These are phyloP conservation scores for Hipposideros armiger DNA, from an alignment of 2,113 vertebrate genomes.

Conservation along the genomic window DNA sequence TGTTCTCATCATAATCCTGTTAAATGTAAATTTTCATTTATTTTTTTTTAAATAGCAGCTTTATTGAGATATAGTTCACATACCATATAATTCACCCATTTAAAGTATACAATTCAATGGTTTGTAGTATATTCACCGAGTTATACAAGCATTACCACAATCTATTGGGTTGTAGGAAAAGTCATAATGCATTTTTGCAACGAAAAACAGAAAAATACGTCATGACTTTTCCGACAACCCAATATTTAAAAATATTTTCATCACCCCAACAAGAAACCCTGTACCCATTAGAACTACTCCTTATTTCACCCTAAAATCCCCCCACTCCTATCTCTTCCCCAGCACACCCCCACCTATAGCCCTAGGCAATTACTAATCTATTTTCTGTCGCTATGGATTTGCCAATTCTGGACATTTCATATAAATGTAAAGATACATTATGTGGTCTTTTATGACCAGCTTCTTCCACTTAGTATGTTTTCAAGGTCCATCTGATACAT, in stretches of 20 bases:
- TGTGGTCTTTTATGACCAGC: background rate
- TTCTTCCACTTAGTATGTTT: background rate
- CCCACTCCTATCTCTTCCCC: no score
- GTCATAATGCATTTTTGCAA: no score
- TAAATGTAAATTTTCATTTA: slow-evolving; percentile 6
- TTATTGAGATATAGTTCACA: background rate
- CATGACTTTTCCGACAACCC: no score
- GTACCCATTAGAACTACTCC: background rate
- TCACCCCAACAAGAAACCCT: background rate
- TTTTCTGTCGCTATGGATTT: no score
- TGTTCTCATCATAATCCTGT: background rate
- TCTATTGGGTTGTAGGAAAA: background rate
- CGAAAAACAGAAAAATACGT: no score
- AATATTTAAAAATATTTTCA: background rate
- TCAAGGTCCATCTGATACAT: background rate
- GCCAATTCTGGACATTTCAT: background rate
- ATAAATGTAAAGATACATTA: background rate
- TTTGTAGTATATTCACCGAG: background rate
- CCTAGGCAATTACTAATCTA: background rate
- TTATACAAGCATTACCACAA: background rate
- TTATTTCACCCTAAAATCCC: background rate
- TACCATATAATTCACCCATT: background rate
- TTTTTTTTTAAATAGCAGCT: background rate
- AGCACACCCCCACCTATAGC: background rate
- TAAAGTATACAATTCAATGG: background rate